These are phyloP conservation scores for Hermaeophaga mercurialis DNA, from an alignment of 2,888 invertebrate species.

Conservation along the genomic window DNA sequence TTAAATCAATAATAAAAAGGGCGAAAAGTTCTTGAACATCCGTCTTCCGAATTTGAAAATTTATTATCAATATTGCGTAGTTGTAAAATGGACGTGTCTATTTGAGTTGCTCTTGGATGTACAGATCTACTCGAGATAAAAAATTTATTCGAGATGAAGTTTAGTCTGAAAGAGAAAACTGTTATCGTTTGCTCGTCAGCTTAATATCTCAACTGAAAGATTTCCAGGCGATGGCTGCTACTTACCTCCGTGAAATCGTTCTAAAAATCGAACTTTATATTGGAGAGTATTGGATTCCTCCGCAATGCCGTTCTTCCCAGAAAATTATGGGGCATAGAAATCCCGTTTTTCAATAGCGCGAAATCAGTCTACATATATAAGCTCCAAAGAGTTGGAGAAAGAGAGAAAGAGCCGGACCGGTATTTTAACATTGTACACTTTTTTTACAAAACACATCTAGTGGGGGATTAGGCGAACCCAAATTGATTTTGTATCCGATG, in stretches of 20 bases:
- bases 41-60: background rate
- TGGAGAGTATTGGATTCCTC: constrained; percentile 45
- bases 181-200: constrained; percentile 13
- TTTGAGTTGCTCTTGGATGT: constrained; percentile 5
- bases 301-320: constrained; percentile 39
- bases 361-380: constrained; percentile 6
- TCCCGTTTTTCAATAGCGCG: constrained; percentile 35
- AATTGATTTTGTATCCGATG: constrained; percentile 10
- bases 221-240: constrained; percentile 9
- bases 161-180: constrained; percentile 9
- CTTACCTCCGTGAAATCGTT: constrained; percentile 17
- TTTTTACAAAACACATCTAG: constrained; percentile 8
- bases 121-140: background rate
- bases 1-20: no score
- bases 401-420: background rate
- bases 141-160: constrained; percentile 3
- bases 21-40: no score
- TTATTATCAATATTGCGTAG: background rate
- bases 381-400: background rate
- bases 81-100: background rate
- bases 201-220: constrained; percentile 19
- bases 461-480: background rate
- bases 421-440: constrained; percentile 12
- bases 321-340: constrained; percentile 45
- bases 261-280: constrained; percentile 34